Evolutionary conservation across 2,888 invertebrate species (phyloP).

Genomic region (Phania funesta): DNA sequence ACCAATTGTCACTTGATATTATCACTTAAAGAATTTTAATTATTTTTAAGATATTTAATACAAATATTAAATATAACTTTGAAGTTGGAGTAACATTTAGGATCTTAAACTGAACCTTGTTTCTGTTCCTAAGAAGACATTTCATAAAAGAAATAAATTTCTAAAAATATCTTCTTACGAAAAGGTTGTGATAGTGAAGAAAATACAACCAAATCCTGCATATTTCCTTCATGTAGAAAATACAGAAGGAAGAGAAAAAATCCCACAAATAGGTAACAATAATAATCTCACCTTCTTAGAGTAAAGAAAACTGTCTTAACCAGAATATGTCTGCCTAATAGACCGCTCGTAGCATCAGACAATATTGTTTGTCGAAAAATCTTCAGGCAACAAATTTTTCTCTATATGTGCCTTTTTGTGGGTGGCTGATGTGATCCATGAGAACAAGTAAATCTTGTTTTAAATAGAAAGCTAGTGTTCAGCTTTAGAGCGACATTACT

Average conservation of each 20-base stretch:
- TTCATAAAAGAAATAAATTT: too few relatives aligned
- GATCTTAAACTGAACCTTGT: too few relatives aligned
- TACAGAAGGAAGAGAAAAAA: background rate
- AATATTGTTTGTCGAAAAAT: constrained; percentile 1
- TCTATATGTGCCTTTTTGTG: background rate
- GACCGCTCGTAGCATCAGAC: background rate
- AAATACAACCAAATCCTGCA: background rate
- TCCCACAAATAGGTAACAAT: constrained; percentile 17
- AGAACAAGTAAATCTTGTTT: constrained; percentile 42
- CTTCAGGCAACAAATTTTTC: constrained; percentile 6
- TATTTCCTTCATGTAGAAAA: background rate
- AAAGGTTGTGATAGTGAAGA: constrained; percentile 1
- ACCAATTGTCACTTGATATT: too few relatives aligned
- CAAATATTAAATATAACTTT: too few relatives aligned
- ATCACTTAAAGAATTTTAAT: too few relatives aligned
- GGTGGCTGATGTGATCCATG: background rate
- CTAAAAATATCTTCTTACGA: too few relatives aligned
- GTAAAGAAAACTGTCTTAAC: constrained; percentile 5
- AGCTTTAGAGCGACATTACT: constrained; percentile 61
- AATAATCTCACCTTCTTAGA: constrained; percentile 12
- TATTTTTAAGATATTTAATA: too few relatives aligned
- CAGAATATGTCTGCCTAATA: background rate
- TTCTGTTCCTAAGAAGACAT: too few relatives aligned
- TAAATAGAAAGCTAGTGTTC: constrained; percentile 67
- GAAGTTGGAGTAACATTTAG: too few relatives aligned